Conservation (phyloP, 2,113 vertebrate genomes). For the Tetraodon nigroviridis region DNA sequence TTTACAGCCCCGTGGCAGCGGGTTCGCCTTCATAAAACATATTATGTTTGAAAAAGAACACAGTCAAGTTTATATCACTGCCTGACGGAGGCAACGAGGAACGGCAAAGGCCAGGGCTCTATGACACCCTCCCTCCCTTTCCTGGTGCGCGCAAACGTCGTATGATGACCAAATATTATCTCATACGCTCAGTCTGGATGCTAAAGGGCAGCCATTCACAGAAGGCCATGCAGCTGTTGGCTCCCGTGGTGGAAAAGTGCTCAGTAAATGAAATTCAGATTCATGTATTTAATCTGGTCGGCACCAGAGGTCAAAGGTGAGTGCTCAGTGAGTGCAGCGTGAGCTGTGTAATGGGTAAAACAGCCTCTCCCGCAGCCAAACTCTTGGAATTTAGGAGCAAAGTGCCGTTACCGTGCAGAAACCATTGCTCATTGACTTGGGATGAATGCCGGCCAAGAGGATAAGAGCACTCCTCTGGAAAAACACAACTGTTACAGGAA, state of each 20-base stretch:
- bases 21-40: conserved; percentile 44
- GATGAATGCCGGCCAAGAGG: neutral
- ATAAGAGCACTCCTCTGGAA: neutral
- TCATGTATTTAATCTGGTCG: too few relatives aligned
- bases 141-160: too few relatives aligned
- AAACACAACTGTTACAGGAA: neutral
- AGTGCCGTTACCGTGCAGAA: neutral
- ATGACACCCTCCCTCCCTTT: conserved; percentile 4
- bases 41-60: conserved; percentile 42
- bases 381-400: neutral
- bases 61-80: conserved; percentile 24
- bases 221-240: too few relatives aligned
- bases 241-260: too few relatives aligned
- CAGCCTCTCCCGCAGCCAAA: neutral
- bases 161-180: neutral
- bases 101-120: neutral
- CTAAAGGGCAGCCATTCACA: too few relatives aligned
- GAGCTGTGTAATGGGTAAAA: neutral
- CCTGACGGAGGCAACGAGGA: neutral
- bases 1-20: conserved; percentile 30
- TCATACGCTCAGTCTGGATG: neutral
- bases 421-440: conserved; percentile 1
- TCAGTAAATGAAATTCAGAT: too few relatives aligned
- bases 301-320: too few relatives aligned
- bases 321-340: too few relatives aligned